Base-by-base conservation (phyloP, 2,113 vertebrate species). In the Elephantulus edwardii region DNA sequence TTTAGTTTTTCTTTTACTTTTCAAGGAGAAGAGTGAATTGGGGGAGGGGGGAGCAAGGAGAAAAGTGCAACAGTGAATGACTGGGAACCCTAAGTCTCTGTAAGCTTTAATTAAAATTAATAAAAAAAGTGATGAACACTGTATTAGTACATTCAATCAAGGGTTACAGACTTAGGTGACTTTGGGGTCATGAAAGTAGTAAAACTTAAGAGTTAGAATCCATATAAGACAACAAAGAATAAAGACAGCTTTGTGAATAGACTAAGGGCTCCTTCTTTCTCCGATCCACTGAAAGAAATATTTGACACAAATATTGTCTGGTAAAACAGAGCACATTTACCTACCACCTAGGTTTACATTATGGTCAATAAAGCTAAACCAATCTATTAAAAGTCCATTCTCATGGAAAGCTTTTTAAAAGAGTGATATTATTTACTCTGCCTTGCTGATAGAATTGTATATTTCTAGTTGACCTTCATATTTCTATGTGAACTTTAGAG, bases 381-480 rank as follows among this genome's bases (percentile, higher is more conserved):
- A 46, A 74, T 74, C 17, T 77, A 22, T 56, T 90, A 78, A 71
- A 93, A 58, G 17, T 88, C 20, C 81, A 33, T 62, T 84, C 40
- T 74, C 5, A 83, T 80, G 80, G 92, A 90, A 64, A 91, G 13
- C 75, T 17, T 56, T 83, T 10, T 86, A 80, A 82, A n/a, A 68
- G 50, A 75, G 35, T 85, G 56, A 30, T 26, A 6, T 26, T 46
- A 46, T 80, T 77, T 58, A 44, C 77, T 91, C 81, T 16, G 52
- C 9, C 74, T 52, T 30, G 50, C 38, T 83, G 8, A 38, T 89
- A 40, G 8, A 89, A 62, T 83, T 62, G 54, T 5, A 8, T 62
- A 35, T 71, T n/a, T 91, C 58, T 81, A 58, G 24, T 46, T 46
- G 50, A 42, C n/a, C n/a, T n/a, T n/a, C n/a, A n/a, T n/a, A n/a